Base-by-base conservation (phyloP, 2,797 vertebrate species). In the Vespertilio murinus region DNA sequence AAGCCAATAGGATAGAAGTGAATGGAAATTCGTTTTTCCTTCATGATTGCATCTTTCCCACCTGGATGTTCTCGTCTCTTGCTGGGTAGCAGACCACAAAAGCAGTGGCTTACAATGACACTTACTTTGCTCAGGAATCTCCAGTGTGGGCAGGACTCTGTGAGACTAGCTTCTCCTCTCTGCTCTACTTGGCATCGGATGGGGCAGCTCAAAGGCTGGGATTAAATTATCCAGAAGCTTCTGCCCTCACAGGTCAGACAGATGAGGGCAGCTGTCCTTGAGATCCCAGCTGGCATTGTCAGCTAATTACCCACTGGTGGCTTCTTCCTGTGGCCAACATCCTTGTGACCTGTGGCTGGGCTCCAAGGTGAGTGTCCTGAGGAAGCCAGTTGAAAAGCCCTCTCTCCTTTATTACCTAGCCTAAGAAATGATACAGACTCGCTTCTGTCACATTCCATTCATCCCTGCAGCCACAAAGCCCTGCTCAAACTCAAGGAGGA, bases 11-110 rank as follows among this genome's bases (percentile, higher is more conserved):
- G 94, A 23, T 77, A 94, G 88, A 69, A 96, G 40, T 84, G 49
- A 94, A 35, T 88, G 94, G 97, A 97, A 97, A 97, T 97, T 95
- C 95, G 94, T 93, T 93, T 94, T 79, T 97, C 64, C 96, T 97
- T 97, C 88, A 95, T 97, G 97, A 93, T 97, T 97, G 64, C 97
- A 80, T 96, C 96, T 97, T 98, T 78, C 97, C 99, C 98, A 98
- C 95, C 96, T 64, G 28, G 6, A 33, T 52, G 47, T 35, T 75
- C n/a, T 70, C n/a, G 23, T 90, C 28, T 42, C 3, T 33, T 82
- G 22, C 38, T 38, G 25, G 80, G 13, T 12, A 38, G 18, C 28
- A 69, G 81, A 49, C 5, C 42, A 47, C 54, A 64, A 30, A 75
- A 56, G 23, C 2, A 47, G 40, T 23, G 65, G 23, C 23, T 91